Evolutionary conservation across 2,888 invertebrate genomes (phyloP), one percentile per base, ranked within the genome.

Genomic region (Isoperla grammatica): DNA sequence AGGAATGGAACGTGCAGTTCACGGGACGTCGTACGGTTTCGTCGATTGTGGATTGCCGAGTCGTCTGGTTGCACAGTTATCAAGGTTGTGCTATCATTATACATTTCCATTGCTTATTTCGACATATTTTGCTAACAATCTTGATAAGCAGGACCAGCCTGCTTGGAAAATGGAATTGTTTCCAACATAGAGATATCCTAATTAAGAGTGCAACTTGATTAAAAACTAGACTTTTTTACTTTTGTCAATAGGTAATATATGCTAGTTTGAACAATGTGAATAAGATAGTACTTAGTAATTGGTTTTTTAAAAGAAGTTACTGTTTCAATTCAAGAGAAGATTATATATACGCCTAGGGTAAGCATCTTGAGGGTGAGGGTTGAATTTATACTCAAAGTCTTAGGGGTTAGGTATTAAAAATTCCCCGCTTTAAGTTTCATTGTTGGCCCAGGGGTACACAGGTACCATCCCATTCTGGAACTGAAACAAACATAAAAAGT

Each of bases 401-500:
- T 29, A 29, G 29, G 29, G 29, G 29, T 29, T 29, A 29, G 29
- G 29, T 29, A 62, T 62, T 59, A 62, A 56, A 59, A 60, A 43
- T 46, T 62, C 60, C 62, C 59, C 57, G 39, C 11, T 46, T 55
- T 35, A 53, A 54, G 48, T 49, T 40, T 12, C 50, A 56, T 46
- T 37, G 23, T 37, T 43, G 43, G 13, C n/a, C 15, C 37, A 40
- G 57, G 53, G 56, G 49, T 56, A 39, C 15, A 37, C 53, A 48
- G 45, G 60, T 60, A 62, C 62, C 62, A 59, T 43, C 64, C 64
- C 64, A 62, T 62, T 59, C 62, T 62, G 59, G 58, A 64, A 62
- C 64, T 62, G 56, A 62, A 59, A 64, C 20, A 49, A 15, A 39
- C 8, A 29, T 8, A 29, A 29, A 29, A 29, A 6, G n/a, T n/a